Percentiles rank a stretch among this genome's conserved stretches.
phyloP scores from a whole-genome alignment of 1,140 invertebrate genomes.

The Zelostemma sp. region DNA sequence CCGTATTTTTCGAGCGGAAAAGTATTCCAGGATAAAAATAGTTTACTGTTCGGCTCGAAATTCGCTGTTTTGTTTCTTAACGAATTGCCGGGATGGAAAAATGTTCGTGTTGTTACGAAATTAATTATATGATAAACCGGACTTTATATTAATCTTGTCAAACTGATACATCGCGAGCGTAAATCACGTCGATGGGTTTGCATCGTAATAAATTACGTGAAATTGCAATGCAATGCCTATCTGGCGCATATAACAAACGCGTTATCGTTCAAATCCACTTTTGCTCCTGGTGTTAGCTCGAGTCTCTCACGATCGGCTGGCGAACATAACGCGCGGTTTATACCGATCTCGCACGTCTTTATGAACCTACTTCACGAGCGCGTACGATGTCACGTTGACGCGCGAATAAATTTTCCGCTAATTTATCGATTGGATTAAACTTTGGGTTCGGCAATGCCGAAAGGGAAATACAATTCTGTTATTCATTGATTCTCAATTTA shows the following conservation, averaged over 20 bases:
- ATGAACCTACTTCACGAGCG: conserved; percentile 37
- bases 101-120: too few relatives aligned
- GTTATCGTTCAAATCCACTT: conserved; percentile 59
- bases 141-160: too few relatives aligned
- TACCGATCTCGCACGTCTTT: conserved; percentile 49
- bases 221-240: conserved; percentile 54
- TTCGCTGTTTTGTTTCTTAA: too few relatives aligned
- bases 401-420: conserved; percentile 38
- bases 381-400: conserved; percentile 36
- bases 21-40: too few relatives aligned
- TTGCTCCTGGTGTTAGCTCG: conserved; percentile 48
- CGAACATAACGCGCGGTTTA: conserved; percentile 31
- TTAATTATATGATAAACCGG: too few relatives aligned
- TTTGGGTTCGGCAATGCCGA: too few relatives aligned
- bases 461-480: too few relatives aligned
- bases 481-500: too few relatives aligned
- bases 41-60: too few relatives aligned
- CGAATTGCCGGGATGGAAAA: too few relatives aligned
- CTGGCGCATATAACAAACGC: conserved; percentile 63
- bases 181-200: conserved; percentile 58
- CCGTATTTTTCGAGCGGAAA: too few relatives aligned
- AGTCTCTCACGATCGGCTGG: conserved; percentile 46
- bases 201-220: conserved; percentile 63
- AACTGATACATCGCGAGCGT: conserved; percentile 62
- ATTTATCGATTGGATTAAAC: conserved; percentile 25